Evolutionary conservation across 2,888 invertebrate genomes (phyloP), one percentile per base, ranked within the genome.

Genomic region (Zhuqinia jingwanae): DNA sequence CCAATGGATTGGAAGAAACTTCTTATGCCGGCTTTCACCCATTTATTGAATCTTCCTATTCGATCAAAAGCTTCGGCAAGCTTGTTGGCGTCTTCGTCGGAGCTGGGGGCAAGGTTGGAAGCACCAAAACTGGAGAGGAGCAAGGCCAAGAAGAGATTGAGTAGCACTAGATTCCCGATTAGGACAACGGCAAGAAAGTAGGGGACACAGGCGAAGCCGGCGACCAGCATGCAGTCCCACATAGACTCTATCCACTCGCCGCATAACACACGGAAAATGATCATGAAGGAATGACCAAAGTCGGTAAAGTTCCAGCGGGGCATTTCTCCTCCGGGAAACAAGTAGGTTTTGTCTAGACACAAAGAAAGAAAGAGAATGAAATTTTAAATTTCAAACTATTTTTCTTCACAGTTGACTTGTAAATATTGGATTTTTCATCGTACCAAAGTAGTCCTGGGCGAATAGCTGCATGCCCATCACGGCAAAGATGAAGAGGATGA

Each of bases 201-300:
- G 75, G 99, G 99, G 92, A 99, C 97, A 93, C 99, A 99, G 80
- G 96, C 97, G 91, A 92, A 92, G 92, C 97, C 97, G 88, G 97
- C 96, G 80, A 98, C 98, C 2, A 90, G 94, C 96, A 99, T 97
- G 93, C 99, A 99, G 93, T 98, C 97, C 99, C 99, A 99, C 99
- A 99, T 99, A 88, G 98, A 98, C 93, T 99, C 98, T 92, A 99
- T 99, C 99, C 99, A 99, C 94, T 99, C 99, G 92, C 99, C 99
- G 93, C 99, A 99, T 88, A 99, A 94, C 90, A 99, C 99, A 90
- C 99, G 95, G 94, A 99, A 99, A 90, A 99, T 98, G 92, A 99
- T 99, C 99, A 99, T 99, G 93, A 99, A 99, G 88, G 98, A 98
- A 94, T 99, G 99, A 96, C 99, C 97, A 94, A 99, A 99, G 93